Base-by-base conservation (phyloP, 2,888 invertebrate genomes). In the Dolichomitus sp. region DNA sequence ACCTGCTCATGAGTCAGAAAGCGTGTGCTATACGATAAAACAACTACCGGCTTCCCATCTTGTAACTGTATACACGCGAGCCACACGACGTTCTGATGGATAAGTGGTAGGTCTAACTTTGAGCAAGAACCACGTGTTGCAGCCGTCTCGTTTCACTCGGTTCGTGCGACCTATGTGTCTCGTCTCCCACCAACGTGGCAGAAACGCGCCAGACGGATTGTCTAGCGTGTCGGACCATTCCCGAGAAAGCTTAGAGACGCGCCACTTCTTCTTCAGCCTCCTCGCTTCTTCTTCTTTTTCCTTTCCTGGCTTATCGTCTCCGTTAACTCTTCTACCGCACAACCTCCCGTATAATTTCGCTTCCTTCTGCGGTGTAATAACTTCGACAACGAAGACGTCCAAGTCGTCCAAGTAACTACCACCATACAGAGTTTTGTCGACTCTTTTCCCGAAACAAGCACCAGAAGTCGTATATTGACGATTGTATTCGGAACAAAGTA, bases 111-210 rank as follows among this genome's bases (percentile, higher is more conserved):
- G 86, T 84, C 80, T 87, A 88, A 88, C 85, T 88, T 85, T 77
- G 84, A 84, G 85, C 85, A 83, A 66, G 78, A 89, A 89, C 90
- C 89, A 90, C 90, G 88, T 89, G 90, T 90, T 89, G 89, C 84
- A 69, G 82, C 48, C 69, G 40, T 87, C 86, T 86, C 81, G 85
- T 82, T 85, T 81, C 59, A 30, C 80, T 83, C 77, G 48, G 82
- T 88, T 81, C 61, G 40, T 69, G 74, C 82, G 50, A n/a, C 27
- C 45, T 68, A 45, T 61, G 59, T 66, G 45, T 72, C 65, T 59
- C 74, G 61, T 63, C 48, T 54, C 57, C 59, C 65, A 68, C 61
- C 63, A 23, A 66, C 70, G 63, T 65, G 59, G 69, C 74, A 79
- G 76, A 70, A 80, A 73, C 75, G 77, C 83, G 80, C 61, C 81